Evolutionary conservation across 2,113 vertebrate species (phyloP).

Genomic region (Cervus canadensis): DNA sequence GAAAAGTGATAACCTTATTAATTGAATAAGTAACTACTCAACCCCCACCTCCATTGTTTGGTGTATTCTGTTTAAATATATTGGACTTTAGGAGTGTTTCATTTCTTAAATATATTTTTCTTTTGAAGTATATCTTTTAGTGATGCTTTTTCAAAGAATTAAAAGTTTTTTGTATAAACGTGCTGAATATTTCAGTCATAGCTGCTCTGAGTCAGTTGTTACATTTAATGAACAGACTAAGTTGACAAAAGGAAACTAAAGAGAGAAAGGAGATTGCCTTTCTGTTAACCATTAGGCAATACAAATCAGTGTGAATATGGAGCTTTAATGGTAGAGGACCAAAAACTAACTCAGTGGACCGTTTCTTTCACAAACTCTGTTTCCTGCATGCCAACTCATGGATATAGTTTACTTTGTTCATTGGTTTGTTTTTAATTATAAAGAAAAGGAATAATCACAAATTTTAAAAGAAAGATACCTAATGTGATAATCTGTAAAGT

Average conservation of each 20-base stretch:
- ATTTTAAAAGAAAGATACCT: neutral
- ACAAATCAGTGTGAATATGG: neutral
- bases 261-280: neutral
- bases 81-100: neutral
- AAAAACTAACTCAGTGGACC: neutral
- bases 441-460: neutral
- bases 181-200: neutral
- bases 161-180: neutral
- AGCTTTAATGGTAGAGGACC: neutral
- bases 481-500: neutral
- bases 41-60: fast-evolving
- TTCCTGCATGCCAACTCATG: neutral
- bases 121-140: neutral
- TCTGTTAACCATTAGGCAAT: neutral
- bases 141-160: neutral
- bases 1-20: neutral
- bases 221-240: neutral
- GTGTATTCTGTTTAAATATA: neutral
- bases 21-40: neutral
- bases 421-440: neutral
- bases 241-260: neutral
- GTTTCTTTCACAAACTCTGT: neutral
- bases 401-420: neutral
- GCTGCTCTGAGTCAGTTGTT: neutral
- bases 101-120: neutral